Percentiles rank a stretch among this genome's conserved stretches.
Conservation (phyloP, 2,888 invertebrate species). For the Pheosia tremula region DNA sequence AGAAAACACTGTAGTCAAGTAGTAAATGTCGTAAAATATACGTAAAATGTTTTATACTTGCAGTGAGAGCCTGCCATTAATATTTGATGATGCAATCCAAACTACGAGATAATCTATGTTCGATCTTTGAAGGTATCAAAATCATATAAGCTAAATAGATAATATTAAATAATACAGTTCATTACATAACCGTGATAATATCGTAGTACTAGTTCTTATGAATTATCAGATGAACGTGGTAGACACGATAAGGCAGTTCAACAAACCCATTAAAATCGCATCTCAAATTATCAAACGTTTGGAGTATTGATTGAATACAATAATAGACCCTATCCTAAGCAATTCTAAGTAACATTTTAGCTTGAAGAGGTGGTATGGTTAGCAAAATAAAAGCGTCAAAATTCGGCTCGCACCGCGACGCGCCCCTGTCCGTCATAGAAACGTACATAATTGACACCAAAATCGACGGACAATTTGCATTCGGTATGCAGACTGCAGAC, state of each 20-base stretch:
- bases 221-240: slow-evolving; percentile 35
- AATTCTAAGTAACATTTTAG: slow-evolving; percentile 30
- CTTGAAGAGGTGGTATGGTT: slow-evolving; percentile 14
- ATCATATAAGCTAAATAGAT: too few species aligned
- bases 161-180: too few species aligned
- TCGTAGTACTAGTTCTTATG: too few species aligned
- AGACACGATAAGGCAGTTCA: slow-evolving; percentile 52
- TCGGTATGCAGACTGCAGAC: slow-evolving; percentile 30
- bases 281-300: slow-evolving; percentile 33
- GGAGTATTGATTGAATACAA: slow-evolving; percentile 13
- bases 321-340: slow-evolving; percentile 17
- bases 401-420: slow-evolving; percentile 45
- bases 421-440: slow-evolving; percentile 31
- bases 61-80: neutral
- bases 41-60: neutral
- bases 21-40: neutral
- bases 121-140: too few species aligned
- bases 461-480: slow-evolving; percentile 39
- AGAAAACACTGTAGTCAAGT: neutral
- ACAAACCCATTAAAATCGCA: slow-evolving; percentile 60
- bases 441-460: slow-evolving; percentile 44
- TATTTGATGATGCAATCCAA: too few species aligned
- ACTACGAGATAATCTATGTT: too few species aligned
- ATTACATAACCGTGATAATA: too few species aligned
- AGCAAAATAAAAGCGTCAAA: slow-evolving; percentile 42